phyloP scores from a whole-genome alignment of 1,140 invertebrate genomes.

The Tetramorium parvispinum region DNA sequence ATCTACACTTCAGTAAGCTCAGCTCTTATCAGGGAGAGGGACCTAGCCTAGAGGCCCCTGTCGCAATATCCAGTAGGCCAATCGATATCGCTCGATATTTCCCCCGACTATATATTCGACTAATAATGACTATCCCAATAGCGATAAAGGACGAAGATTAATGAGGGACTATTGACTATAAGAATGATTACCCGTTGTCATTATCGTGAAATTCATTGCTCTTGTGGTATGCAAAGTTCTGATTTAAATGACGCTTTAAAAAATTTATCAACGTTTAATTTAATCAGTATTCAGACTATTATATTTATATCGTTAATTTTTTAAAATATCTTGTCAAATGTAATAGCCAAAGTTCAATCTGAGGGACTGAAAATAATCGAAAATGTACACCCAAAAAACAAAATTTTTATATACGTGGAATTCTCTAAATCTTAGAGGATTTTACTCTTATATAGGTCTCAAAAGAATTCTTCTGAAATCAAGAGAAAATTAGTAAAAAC shows the following conservation, averaged over 20 bases:
- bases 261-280: not conserved
- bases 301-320: not conserved
- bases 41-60: constrained; percentile 80
- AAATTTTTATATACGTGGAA: too few species aligned
- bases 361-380: not conserved
- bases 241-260: not conserved
- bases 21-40: constrained; percentile 83
- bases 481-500: too few species aligned
- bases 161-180: constrained; percentile 26
- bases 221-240: not conserved
- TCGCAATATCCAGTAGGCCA: constrained; percentile 70
- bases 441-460: too few species aligned
- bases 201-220: not conserved
- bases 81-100: constrained; percentile 62
- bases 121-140: constrained; percentile 26
- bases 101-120: not conserved
- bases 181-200: not conserved
- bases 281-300: not conserved
- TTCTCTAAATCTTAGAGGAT: too few species aligned
- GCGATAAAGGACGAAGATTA: constrained; percentile 49
- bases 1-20: constrained; percentile 88
- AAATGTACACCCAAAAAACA: not conserved
- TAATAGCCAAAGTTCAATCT: not conserved
- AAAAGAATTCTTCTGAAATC: too few species aligned
- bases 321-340: not conserved